These are phyloP conservation scores for Epizoanthus illoricatus DNA, from an alignment of 92 coral and sea anemone species.

Conservation along the genomic window DNA sequence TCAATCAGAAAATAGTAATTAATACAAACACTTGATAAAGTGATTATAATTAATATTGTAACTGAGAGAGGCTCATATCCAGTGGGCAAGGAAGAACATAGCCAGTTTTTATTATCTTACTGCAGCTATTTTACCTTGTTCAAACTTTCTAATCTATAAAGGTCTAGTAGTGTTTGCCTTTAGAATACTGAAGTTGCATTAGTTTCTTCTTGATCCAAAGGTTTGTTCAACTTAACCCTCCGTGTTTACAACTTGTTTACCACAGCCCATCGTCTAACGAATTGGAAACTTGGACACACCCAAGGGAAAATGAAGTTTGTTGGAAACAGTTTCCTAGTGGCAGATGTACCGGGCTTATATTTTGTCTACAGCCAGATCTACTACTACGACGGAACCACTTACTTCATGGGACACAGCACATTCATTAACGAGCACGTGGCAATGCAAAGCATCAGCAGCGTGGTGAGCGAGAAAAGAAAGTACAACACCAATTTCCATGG, in stretches of 20 bases:
- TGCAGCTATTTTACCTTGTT: too few species aligned
- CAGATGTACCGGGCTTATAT: constrained; percentile 83
- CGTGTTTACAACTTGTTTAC: background rate
- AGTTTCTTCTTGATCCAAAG: too few species aligned
- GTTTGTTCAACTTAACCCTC: too few species aligned
- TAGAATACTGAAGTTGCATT: too few species aligned
- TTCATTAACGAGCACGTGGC: constrained; percentile 72
- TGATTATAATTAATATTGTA: too few species aligned
- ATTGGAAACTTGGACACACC: constrained; percentile 77
- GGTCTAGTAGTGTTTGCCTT: too few species aligned
- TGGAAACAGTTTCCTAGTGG: constrained; percentile 71
- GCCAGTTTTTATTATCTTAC: too few species aligned
- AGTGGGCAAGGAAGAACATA: too few species aligned
- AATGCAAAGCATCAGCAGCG: constrained; percentile 84
- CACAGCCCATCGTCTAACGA: constrained; percentile 84
- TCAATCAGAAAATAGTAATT: too few species aligned
- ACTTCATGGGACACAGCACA: constrained; percentile 87
- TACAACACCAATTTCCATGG: constrained; percentile 94
- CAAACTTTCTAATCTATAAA: too few species aligned
- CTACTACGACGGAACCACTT: constrained; percentile 78
- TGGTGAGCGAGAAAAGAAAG: constrained; percentile 62
- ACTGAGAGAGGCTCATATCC: too few species aligned
- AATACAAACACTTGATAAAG: too few species aligned
- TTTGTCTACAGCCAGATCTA: constrained; percentile 92
- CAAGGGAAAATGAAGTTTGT: constrained; percentile 80